Conservation (phyloP, 2,797 vertebrate species). For the Sardinella longiceps region DNA sequence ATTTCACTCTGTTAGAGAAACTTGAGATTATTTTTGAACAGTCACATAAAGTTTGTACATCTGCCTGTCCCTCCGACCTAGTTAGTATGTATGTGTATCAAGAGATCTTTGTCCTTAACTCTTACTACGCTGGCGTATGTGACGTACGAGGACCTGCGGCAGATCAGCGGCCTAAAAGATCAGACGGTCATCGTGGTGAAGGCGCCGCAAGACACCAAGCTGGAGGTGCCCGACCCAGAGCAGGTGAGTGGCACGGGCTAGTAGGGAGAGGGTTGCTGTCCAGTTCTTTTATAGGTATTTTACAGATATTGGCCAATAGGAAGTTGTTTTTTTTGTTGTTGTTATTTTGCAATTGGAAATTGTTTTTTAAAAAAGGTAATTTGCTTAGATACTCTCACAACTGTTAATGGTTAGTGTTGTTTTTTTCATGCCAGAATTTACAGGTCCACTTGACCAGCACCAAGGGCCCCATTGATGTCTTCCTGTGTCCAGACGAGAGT, state of each 20-base stretch:
- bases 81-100: no score
- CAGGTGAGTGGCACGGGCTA: conserved; percentile 78
- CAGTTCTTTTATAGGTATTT: no score
- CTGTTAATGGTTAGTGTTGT: no score
- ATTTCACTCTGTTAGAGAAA: not conserved
- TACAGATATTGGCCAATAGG: no score
- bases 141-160: conserved; percentile 93
- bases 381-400: no score
- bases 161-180: conserved; percentile 88
- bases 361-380: no score
- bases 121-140: conserved; percentile 87
- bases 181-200: conserved; percentile 97
- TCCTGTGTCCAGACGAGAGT: conserved; percentile 91
- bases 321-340: no score
- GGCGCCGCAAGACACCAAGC: conserved; percentile 94
- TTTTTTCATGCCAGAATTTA: conserved; percentile 78
- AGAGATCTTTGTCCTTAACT: conserved; percentile 63
- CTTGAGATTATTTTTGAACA: no score
- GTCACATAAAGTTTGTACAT: no score
- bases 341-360: no score
- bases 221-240: conserved; percentile 92
- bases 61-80: no score
- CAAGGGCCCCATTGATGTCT: conserved; percentile 93
- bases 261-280: not conserved
- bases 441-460: conserved; percentile 94